phyloP scores from a whole-genome alignment of 23 tunicate species.

The Halocynthia roretzi region DNA sequence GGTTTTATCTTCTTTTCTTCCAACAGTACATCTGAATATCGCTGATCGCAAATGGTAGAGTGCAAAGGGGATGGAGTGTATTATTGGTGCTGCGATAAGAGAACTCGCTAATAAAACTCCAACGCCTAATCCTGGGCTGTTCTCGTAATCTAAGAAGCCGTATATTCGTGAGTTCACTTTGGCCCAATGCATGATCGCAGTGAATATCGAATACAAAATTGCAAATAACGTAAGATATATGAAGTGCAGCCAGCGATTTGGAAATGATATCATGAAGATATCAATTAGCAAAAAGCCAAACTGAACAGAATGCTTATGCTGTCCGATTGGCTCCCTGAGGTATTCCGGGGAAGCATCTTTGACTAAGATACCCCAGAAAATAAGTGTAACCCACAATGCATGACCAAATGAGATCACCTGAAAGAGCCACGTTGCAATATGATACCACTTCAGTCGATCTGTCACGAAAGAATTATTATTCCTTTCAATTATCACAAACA shows the following conservation, averaged over 20 bases:
- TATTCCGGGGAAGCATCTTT: neutral
- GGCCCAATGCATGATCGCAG: constrained; percentile 18
- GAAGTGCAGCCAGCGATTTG: constrained; percentile 16
- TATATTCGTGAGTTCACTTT: constrained; percentile 7
- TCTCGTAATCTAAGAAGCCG: constrained; percentile 8
- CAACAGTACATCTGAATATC: constrained; percentile 6
- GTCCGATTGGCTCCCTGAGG: constrained; percentile 1
- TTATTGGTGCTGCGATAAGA: constrained; percentile 4
- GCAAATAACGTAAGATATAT: neutral
- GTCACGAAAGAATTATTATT: neutral
- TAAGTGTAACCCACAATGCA: neutral
- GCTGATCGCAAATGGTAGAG: constrained; percentile 5
- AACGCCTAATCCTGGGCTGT: neutral
- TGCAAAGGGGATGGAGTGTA: constrained; percentile 5
- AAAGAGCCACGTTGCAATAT: constrained; percentile 14
- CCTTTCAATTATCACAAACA: neutral
- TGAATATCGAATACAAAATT: neutral
- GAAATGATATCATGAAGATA: constrained; percentile 6
- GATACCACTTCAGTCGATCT: neutral
- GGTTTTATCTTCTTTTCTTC: neutral
- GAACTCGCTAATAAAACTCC: constrained; percentile 3
- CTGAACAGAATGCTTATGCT: constrained; percentile 16
- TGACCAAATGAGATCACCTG: neutral
- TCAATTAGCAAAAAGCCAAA: constrained; percentile 2
- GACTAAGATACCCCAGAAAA: constrained; percentile 2